Percentiles rank a stretch among this genome's conserved stretches.
phyloP scores from a whole-genome alignment of 2,113 vertebrate genomes.

The Promerops cafer region DNA sequence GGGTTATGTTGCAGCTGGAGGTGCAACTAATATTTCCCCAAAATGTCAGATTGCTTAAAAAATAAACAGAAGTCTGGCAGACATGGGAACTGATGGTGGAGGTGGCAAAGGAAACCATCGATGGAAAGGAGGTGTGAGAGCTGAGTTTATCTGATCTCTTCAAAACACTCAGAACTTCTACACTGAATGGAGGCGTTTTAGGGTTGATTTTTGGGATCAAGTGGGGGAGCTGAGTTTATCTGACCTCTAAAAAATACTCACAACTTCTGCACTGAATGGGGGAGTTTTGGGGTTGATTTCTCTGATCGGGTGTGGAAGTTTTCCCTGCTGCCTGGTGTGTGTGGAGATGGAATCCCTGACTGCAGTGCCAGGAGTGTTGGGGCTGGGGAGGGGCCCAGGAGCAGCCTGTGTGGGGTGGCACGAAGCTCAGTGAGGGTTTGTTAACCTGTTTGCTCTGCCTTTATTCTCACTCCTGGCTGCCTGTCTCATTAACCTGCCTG shows the following conservation, averaged over 20 bases:
- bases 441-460: not conserved
- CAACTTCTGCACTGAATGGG: not conserved
- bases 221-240: not conserved
- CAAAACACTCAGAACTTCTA: not conserved
- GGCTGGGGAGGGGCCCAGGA: not conserved
- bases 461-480: not conserved
- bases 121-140: not conserved
- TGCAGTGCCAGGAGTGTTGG: rapidly evolving
- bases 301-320: not conserved
- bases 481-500: not conserved
- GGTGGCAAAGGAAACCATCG: not conserved
- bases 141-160: not conserved
- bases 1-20: not conserved
- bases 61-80: not conserved
- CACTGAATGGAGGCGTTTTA: not conserved
- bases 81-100: not conserved
- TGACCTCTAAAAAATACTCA: not conserved
- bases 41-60: not conserved
- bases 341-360: not conserved
- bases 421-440: not conserved
- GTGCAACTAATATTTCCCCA: not conserved
- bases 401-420: not conserved
- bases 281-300: not conserved
- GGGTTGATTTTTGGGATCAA: not conserved
- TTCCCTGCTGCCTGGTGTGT: not conserved